Percentiles rank a stretch among this genome's conserved stretches.
phyloP scores from a whole-genome alignment of 2,888 invertebrate species.

The Furcula furcula region DNA sequence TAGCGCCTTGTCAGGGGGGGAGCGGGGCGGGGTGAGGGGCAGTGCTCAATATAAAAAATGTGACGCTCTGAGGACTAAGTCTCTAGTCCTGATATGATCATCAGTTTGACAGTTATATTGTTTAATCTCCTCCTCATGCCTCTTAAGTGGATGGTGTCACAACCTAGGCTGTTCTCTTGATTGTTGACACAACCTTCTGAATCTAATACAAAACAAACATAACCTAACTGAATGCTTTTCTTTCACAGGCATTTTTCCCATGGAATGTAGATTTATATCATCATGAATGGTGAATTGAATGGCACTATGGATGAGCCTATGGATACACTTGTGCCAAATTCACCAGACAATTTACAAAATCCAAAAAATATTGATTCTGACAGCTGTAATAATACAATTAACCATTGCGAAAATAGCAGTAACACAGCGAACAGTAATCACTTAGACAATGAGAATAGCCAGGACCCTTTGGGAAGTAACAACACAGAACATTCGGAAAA shows the following conservation, averaged over 20 bases:
- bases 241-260: constrained; percentile 57
- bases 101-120: constrained; percentile 18
- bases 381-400: constrained; percentile 24
- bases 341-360: constrained; percentile 19
- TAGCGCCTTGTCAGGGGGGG: constrained; percentile 66
- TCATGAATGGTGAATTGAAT: constrained; percentile 67
- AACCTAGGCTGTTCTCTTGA: constrained; percentile 5
- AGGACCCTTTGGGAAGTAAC: constrained; percentile 12
- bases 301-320: constrained; percentile 61
- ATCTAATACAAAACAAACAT: constrained; percentile 33
- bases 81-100: constrained; percentile 42
- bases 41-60: constrained; percentile 60
- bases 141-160: constrained; percentile 5
- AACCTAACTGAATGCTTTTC: constrained; percentile 45
- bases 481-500: constrained; percentile 18
- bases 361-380: constrained; percentile 25
- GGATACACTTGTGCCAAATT: constrained; percentile 36
- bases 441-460: constrained; percentile 21
- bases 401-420: constrained; percentile 37
- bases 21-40: constrained; percentile 50
- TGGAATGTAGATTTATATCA: constrained; percentile 57
- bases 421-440: constrained; percentile 32
- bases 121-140: constrained; percentile 2
- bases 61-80: constrained; percentile 55
- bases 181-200: constrained; percentile 13